Conservation (phyloP, 2,888 invertebrate species). For the Sarcophaga subvicina region DNA sequence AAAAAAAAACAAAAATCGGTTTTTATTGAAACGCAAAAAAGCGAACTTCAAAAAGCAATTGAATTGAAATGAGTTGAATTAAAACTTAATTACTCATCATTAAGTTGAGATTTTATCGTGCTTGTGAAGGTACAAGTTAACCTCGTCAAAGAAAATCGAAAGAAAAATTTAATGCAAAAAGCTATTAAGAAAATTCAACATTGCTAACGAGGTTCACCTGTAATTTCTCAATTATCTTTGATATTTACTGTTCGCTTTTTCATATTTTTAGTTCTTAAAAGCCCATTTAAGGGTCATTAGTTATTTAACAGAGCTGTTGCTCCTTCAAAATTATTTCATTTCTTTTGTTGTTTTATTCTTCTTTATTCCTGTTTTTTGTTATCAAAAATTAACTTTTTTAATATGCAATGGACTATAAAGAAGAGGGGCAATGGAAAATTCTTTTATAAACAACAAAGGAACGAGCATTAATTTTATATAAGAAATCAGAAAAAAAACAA, state of each 20-base stretch:
- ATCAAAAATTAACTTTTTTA: background rate
- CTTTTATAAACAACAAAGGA: no score
- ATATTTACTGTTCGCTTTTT: background rate
- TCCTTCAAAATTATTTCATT: background rate
- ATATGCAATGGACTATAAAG: background rate
- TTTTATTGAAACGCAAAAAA: slow-evolving; percentile 32
- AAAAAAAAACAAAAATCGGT: slow-evolving; percentile 21
- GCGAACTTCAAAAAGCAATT: slow-evolving; percentile 61
- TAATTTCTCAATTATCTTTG: background rate
- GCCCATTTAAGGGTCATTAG: slow-evolving; percentile 43
- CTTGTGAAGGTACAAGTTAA: background rate
- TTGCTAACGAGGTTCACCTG: background rate
- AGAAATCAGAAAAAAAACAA: no score
- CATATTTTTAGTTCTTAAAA: slow-evolving; percentile 18
- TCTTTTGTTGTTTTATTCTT: background rate
- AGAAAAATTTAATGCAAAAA: no score
- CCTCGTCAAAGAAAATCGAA: no score
- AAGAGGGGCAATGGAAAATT: no score
- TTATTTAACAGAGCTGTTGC: slow-evolving; percentile 31
- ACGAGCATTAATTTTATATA: no score
- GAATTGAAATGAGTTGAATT: slow-evolving; percentile 38
- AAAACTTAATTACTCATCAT: slow-evolving; percentile 65
- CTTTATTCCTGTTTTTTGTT: background rate
- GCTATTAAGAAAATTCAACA: background rate
- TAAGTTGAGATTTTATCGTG: slow-evolving; percentile 29